Base-by-base conservation (phyloP, 2,888 invertebrate genomes). In the Oasisia sp. region DNA sequence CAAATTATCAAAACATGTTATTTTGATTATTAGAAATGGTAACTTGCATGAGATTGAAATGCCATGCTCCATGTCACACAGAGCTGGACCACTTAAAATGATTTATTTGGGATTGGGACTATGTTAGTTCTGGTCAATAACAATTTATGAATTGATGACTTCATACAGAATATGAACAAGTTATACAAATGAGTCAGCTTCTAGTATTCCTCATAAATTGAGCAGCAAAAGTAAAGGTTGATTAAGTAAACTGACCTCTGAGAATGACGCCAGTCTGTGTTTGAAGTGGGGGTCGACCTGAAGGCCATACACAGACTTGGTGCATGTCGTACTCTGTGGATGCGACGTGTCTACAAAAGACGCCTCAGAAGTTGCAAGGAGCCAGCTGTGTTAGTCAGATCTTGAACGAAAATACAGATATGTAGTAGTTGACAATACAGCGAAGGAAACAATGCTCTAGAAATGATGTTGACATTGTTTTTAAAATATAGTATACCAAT, bases 261-360 rank as follows among this genome's bases (percentile, higher is more conserved):
- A 93, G 93, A 97, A 98, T 89, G 99, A 98, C 92, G 98, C 98
- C 32, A 99, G 96, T 96, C 98, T 98, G 96, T 97, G 97, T 94
- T 98, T 97, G 95, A 97, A 97, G 95, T 97, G 97, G 1, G 98
- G 98, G 96, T 98, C 98, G 0, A 98, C 97, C 93, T 97, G 97
- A 32, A 98, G 97, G 91, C 98, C 98, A 96, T 98, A 97, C 89
- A 99, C 98, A 93, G 98, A 98, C 96, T 98, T 98, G 0, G 98
- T 98, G 89, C 94, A 94, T 4, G 95, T 94, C 12, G 94, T 93
- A 90, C 94, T 93, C 91, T 94, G 97, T 50, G 97, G 97, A 95
- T 98, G 98, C 94, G 97, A 97, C 0, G 97, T 97, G 97, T 98
- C 98, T 98, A 95, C 32, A 91, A 92, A 56, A 45, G 90, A 92